phyloP scores from a whole-genome alignment of 92 coral and sea anemone species.

The Anthopleura xanthogrammica region DNA sequence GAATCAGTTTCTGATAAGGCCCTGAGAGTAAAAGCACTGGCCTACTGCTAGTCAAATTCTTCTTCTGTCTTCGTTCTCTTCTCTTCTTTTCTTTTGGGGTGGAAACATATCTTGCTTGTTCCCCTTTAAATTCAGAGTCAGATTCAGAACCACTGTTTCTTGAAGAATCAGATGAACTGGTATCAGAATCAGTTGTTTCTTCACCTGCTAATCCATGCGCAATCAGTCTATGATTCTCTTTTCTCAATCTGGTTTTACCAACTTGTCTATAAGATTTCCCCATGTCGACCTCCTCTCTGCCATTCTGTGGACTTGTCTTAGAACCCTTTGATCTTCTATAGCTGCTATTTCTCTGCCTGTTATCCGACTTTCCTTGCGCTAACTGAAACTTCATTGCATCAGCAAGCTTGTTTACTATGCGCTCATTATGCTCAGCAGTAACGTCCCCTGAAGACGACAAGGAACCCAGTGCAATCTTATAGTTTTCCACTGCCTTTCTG shows the following conservation, averaged over 20 bases:
- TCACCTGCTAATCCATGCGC: slow-evolving; percentile 87
- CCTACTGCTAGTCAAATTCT: background rate
- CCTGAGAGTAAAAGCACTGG: slow-evolving; percentile 27
- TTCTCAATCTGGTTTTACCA: slow-evolving; percentile 78
- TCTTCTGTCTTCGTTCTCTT: background rate
- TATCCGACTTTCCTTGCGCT: slow-evolving; percentile 29
- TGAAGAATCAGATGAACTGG: background rate
- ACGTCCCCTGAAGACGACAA: slow-evolving; percentile 62
- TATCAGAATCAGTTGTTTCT: slow-evolving; percentile 21
- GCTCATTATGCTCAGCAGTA: slow-evolving; percentile 58
- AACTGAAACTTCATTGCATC: slow-evolving; percentile 87
- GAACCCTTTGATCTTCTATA: slow-evolving; percentile 18
- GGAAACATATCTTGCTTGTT: slow-evolving; percentile 24
- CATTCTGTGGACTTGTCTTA: slow-evolving; percentile 32
- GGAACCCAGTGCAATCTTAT: slow-evolving; percentile 74
- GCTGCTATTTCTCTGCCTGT: slow-evolving; percentile 32
- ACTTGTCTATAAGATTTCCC: slow-evolving; percentile 37
- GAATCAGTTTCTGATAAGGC: slow-evolving; percentile 40
- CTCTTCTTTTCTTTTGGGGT: slow-evolving; percentile 32
- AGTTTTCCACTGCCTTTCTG: slow-evolving; percentile 76
- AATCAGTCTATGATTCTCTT: slow-evolving; percentile 80
- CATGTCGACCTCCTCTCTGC: slow-evolving; percentile 26
- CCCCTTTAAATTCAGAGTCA: background rate
- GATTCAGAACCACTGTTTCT: slow-evolving; percentile 34
- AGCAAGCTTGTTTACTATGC: slow-evolving; percentile 90